Conservation (phyloP, 2,797 vertebrate species). For the Gallinago solitaria region DNA sequence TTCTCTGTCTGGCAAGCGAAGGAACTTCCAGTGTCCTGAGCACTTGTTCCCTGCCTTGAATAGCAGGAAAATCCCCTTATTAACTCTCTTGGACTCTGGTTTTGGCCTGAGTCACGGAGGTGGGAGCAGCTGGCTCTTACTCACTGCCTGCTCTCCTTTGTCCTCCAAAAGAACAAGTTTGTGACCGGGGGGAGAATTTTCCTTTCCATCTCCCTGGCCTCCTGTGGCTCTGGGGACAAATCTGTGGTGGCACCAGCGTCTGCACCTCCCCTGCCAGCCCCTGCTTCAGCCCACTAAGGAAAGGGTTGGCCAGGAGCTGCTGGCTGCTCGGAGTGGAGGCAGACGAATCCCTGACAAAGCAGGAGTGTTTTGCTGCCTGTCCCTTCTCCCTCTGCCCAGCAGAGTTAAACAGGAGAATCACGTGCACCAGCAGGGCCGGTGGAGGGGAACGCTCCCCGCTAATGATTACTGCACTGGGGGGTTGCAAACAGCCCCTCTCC, state of each 20-base stretch:
- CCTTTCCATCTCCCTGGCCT: not conserved
- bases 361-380: not conserved
- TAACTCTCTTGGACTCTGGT: not conserved
- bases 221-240: not conserved
- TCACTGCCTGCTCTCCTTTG: not conserved
- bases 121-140: not conserved
- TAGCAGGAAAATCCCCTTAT: not conserved
- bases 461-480: accelerated
- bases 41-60: not conserved
- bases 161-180: not conserved
- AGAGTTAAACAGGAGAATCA: not conserved
- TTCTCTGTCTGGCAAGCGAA: not conserved
- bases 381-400: not conserved
- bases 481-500: not conserved
- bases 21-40: not conserved
- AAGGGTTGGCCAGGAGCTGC: not conserved
- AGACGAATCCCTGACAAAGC: not conserved
- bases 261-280: not conserved
- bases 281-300: not conserved
- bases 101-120: not conserved
- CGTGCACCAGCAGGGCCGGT: accelerated
- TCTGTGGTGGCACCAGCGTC: not conserved
- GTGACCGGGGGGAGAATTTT: not conserved
- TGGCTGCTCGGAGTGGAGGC: not conserved
- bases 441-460: not conserved